Evolutionary conservation across 2,113 vertebrate species (phyloP).

Genomic region (Scalopus aquaticus): DNA sequence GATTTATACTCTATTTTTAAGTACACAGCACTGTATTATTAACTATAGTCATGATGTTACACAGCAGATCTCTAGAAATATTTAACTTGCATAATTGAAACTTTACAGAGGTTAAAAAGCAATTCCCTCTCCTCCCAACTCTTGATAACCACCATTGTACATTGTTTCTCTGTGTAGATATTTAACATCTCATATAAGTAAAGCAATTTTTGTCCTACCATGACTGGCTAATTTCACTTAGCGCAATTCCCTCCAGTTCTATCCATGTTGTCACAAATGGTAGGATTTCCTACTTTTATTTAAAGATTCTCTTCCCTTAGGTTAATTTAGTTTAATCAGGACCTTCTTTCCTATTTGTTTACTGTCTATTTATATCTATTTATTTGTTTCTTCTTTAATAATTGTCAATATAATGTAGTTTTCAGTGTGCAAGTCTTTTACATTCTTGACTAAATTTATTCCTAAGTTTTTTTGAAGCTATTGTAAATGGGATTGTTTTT

Average conservation of each 20-base stretch:
- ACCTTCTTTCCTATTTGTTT: too few species aligned
- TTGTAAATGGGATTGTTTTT: neutral
- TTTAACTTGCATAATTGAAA: neutral
- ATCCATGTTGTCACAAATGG: neutral
- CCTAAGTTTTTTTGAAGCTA: neutral
- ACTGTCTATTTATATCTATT: neutral
- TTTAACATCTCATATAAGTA: neutral
- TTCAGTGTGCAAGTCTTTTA: neutral
- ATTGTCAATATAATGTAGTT: neutral
- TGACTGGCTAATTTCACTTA: slow-evolving; percentile 1
- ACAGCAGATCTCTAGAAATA: neutral
- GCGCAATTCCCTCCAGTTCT: neutral
- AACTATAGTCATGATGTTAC: neutral
- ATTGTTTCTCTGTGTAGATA: neutral
- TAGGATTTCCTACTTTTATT: neutral
- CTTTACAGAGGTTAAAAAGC: neutral
- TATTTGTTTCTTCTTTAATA: neutral
- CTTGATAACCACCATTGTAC: neutral
- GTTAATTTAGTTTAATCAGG: too few species aligned
- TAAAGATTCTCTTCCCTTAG: neutral
- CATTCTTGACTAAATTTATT: neutral
- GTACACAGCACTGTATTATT: neutral
- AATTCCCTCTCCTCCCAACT: neutral
- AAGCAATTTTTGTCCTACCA: neutral
- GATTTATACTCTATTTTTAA: neutral